phyloP scores from a whole-genome alignment of 2,888 invertebrate genomes.

The Leptodirus hochenwartii region DNA sequence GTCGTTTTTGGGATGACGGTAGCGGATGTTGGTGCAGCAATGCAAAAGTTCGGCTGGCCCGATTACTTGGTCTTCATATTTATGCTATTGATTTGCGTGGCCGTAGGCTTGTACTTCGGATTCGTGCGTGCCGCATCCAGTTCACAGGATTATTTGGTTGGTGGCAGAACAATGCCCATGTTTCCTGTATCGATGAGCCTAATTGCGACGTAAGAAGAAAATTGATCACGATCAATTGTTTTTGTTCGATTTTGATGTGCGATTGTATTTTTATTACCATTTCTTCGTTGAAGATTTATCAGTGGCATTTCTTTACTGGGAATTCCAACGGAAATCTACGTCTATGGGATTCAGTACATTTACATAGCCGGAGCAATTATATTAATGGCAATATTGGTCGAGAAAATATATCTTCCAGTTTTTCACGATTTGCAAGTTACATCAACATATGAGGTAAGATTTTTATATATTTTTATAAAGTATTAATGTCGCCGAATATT shows the following conservation, averaged over 20 bases:
- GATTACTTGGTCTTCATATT: slow-evolving; percentile 64
- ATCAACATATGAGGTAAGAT: slow-evolving; percentile 57
- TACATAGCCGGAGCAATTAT: slow-evolving; percentile 44
- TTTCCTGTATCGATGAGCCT: slow-evolving; percentile 72
- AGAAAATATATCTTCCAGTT: slow-evolving; percentile 50
- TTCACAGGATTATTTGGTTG: slow-evolving; percentile 59
- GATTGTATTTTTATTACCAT: slow-evolving; percentile 2
- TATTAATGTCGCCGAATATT: slow-evolving; percentile 3
- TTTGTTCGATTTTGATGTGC: slow-evolving; percentile 5
- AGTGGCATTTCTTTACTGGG: slow-evolving; percentile 65
- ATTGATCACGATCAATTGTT: background rate
- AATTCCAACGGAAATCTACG: slow-evolving; percentile 63
- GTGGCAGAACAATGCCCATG: slow-evolving; percentile 63
- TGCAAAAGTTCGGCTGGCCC: slow-evolving; percentile 33
- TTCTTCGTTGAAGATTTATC: slow-evolving; percentile 36
- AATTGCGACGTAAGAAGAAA: slow-evolving; percentile 48
- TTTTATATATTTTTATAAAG: slow-evolving; percentile 1
- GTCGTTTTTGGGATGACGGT: slow-evolving; percentile 17
- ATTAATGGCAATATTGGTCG: slow-evolving; percentile 46
- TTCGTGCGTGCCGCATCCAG: slow-evolving; percentile 44
- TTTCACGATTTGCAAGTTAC: slow-evolving; percentile 56
- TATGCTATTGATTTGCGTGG: slow-evolving; percentile 59
- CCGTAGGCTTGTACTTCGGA: slow-evolving; percentile 70
- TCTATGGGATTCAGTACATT: slow-evolving; percentile 61
- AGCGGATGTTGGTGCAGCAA: slow-evolving; percentile 19